A percentile compares a stretch with the other conserved stretches of the same genome.
These are phyloP conservation scores for Coenonympha glycerion DNA, from an alignment of 2,888 invertebrate species.

Conservation along the genomic window DNA sequence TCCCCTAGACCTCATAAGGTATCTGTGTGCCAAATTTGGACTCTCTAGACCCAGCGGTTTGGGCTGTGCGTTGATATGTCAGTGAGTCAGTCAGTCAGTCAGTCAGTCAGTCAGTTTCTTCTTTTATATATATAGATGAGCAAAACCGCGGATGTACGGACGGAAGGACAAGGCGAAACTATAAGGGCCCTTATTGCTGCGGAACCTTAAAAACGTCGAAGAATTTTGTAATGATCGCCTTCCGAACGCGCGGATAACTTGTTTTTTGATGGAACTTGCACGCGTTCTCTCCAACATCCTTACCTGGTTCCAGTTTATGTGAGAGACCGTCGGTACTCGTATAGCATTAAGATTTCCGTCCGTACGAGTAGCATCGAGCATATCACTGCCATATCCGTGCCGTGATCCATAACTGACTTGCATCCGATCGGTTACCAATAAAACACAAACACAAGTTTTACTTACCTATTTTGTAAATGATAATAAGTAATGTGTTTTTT, in stretches of 20 bases:
- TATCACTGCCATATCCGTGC: background rate
- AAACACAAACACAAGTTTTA: background rate
- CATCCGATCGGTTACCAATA: background rate
- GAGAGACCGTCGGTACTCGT: slow-evolving; percentile 29
- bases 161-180: too few species aligned
- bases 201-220: slow-evolving; percentile 53
- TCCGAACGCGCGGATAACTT: slow-evolving; percentile 51
- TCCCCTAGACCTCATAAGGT: too few species aligned
- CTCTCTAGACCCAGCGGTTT: too few species aligned
- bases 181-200: too few species aligned
- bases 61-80: too few species aligned
- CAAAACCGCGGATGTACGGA: too few species aligned
- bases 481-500: too few species aligned
- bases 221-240: slow-evolving; percentile 65
- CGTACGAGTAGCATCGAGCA: background rate
- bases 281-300: slow-evolving; percentile 39
- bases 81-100: too few species aligned
- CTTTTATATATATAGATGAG: too few species aligned
- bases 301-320: slow-evolving; percentile 44
- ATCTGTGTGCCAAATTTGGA: too few species aligned
- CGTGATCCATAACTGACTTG: background rate
- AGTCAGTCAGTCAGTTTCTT: too few species aligned
- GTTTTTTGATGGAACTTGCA: slow-evolving; percentile 41
- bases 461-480: too few species aligned
- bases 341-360: slow-evolving; percentile 6